Conservation (phyloP, 2,888 invertebrate genomes). For the Leptinotarsa tumamoca region DNA sequence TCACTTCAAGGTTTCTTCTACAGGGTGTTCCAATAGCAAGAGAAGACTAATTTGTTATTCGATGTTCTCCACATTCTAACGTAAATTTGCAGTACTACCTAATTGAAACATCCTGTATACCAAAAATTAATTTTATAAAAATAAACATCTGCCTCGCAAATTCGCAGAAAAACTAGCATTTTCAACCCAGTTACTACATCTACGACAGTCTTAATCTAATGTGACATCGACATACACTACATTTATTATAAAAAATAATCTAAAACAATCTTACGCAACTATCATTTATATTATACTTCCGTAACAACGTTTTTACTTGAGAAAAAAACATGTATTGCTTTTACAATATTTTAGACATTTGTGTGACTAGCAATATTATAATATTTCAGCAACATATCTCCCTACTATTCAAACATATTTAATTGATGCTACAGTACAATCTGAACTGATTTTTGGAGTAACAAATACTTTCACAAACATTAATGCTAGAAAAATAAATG, state of each 20-base stretch:
- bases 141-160: conserved; percentile 36
- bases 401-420: not conserved
- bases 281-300: conserved; percentile 42
- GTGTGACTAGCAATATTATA: conserved; percentile 9
- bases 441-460: not conserved
- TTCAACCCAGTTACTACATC: conserved; percentile 26
- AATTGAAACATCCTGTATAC: conserved; percentile 10
- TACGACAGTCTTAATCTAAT: conserved; percentile 51
- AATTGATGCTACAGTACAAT: not conserved
- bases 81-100: conserved; percentile 7
- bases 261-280: conserved; percentile 57
- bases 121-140: conserved; percentile 41
- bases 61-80: conserved; percentile 5
- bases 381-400: not conserved
- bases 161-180: conserved; percentile 14
- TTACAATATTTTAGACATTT: conserved; percentile 14
- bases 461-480: not conserved
- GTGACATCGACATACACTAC: conserved; percentile 45
- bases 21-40: conserved; percentile 26
- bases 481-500: not conserved
- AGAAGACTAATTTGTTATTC: not conserved
- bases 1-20: conserved; percentile 29
- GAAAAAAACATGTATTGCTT: conserved; percentile 39
- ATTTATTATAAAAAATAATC: conserved; percentile 58
- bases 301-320: conserved; percentile 46